Evolutionary conservation across 2,113 vertebrate genomes (phyloP).

Genomic region (Perca schrenkii): DNA sequence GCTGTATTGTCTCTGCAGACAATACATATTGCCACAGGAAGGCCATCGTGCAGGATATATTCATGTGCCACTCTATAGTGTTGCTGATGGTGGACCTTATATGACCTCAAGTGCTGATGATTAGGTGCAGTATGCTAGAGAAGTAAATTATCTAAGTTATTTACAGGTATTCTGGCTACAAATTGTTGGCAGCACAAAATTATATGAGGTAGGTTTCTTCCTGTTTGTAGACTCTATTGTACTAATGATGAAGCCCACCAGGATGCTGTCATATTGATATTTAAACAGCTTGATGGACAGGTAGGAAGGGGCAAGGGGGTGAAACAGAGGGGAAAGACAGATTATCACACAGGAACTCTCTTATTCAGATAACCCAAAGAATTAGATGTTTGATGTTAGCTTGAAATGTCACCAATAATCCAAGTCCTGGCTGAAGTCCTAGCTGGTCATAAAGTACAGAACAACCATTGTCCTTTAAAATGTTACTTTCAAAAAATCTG

Average conservation of each 20-base stretch:
- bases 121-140: neutral
- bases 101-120: neutral
- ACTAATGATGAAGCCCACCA: neutral
- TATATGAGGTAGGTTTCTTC: neutral
- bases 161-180: neutral
- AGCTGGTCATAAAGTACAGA: neutral
- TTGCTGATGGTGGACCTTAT: neutral
- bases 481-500: neutral
- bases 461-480: neutral
- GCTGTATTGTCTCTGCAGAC: neutral
- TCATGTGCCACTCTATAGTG: neutral
- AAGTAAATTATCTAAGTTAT: neutral
- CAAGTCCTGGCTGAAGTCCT: neutral
- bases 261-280: neutral
- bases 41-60: neutral
- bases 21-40: neutral
- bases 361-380: neutral
- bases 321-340: neutral
- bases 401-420: neutral
- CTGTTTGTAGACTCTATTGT: neutral
- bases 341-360: neutral
- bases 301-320: neutral
- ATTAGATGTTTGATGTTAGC: neutral
- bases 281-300: slow-evolving; percentile 2
- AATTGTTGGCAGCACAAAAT: neutral